Evolutionary conservation across 2,888 invertebrate genomes (phyloP).

Genomic region (Acrobasis suavella): DNA sequence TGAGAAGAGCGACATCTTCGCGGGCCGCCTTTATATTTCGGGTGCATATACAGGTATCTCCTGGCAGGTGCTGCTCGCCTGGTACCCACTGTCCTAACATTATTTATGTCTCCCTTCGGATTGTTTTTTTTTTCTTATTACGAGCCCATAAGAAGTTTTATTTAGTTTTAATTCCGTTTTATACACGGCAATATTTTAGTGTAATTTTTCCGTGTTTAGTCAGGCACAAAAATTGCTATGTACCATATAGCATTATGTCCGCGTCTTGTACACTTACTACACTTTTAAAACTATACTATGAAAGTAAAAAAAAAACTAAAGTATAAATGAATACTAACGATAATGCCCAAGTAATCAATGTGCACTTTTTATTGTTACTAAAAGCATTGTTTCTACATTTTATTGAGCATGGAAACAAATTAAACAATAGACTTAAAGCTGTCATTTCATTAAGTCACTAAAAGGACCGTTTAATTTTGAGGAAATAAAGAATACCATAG

Average conservation of each 20-base stretch:
- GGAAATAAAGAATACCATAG: conserved; percentile 21
- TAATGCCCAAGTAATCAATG: neutral
- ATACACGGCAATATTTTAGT: too few relatives aligned
- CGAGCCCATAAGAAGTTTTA: conserved; percentile 8
- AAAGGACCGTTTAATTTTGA: conserved; percentile 17
- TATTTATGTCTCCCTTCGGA: conserved; percentile 34
- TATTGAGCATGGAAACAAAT: neutral
- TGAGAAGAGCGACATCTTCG: conserved; percentile 70
- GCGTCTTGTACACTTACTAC: too few relatives aligned
- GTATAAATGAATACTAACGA: too few relatives aligned
- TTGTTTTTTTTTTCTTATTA: conserved; percentile 26
- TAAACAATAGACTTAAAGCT: conserved; percentile 3
- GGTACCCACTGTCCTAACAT: conserved; percentile 41
- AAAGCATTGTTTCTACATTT: neutral
- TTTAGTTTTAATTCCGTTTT: neutral
- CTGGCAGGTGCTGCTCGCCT: conserved; percentile 49
- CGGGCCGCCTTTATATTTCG: conserved; percentile 54
- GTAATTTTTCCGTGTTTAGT: too few relatives aligned
- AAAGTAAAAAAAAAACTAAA: too few relatives aligned
- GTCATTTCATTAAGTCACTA: conserved; percentile 12
- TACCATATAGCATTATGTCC: too few relatives aligned
- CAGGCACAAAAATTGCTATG: too few relatives aligned
- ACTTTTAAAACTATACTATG: too few relatives aligned
- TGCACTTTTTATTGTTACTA: neutral
- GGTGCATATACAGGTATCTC: conserved; percentile 45